Evolutionary conservation across 1,140 invertebrate species (phyloP).

Genomic region (Neuroterus valhalla): DNA sequence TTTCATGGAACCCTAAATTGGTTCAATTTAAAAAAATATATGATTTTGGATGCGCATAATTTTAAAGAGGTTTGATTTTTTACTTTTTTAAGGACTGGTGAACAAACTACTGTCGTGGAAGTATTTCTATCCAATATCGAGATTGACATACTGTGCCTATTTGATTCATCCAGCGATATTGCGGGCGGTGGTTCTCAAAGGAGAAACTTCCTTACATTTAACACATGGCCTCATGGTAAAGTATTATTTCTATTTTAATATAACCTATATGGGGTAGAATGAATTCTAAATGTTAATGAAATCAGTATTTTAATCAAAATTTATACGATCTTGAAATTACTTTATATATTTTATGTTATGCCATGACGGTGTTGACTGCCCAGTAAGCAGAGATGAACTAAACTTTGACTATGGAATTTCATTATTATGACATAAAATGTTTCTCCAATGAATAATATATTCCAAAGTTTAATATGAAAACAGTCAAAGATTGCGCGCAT

Average conservation of each 20-base stretch:
- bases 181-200: conserved; percentile 53
- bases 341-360: too few relatives aligned
- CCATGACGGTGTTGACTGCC: too few relatives aligned
- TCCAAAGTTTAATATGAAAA: too few relatives aligned
- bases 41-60: too few relatives aligned
- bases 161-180: conserved; percentile 74
- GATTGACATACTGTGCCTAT: conserved; percentile 77
- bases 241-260: conserved; percentile 25
- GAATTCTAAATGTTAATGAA: background rate
- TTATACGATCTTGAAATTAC: too few relatives aligned
- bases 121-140: conserved; percentile 75
- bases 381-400: background rate
- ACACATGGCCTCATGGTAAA: conserved; percentile 61
- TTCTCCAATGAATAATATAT: too few relatives aligned
- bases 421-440: too few relatives aligned
- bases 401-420: background rate
- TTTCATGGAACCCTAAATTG: too few relatives aligned
- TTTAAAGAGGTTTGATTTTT: background rate
- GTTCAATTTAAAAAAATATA: too few relatives aligned
- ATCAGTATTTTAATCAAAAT: background rate
- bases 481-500: too few relatives aligned
- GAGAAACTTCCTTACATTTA: conserved; percentile 61
- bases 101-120: conserved; percentile 77
- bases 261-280: background rate
- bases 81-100: conserved; percentile 68